Percentiles rank a stretch among this genome's conserved stretches.
These are phyloP conservation scores for Boloria euphrosyne DNA, from an alignment of 2,888 invertebrate species.

Conservation along the genomic window DNA sequence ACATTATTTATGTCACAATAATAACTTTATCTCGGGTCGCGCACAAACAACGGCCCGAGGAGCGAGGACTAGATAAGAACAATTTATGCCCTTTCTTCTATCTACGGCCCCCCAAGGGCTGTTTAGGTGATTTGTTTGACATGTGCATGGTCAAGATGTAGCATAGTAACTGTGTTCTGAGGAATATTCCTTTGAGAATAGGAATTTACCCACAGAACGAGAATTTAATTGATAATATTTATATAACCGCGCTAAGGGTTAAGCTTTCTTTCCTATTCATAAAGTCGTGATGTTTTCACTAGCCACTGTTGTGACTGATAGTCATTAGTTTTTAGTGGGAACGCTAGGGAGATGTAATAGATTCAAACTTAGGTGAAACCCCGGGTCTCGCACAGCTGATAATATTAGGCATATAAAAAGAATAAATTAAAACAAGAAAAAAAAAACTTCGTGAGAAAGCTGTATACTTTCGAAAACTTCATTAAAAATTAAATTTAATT, in stretches of 20 bases:
- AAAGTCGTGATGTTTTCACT: too few relatives aligned
- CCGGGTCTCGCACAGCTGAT: too few relatives aligned
- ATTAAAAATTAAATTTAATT: too few relatives aligned
- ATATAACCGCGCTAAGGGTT: background rate
- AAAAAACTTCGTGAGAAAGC: too few relatives aligned
- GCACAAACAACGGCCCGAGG: slow-evolving; percentile 62
- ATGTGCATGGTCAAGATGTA: background rate
- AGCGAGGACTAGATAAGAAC: slow-evolving; percentile 58
- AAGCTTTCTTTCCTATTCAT: too few relatives aligned
- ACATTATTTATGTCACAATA: slow-evolving; percentile 75
- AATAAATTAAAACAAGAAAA: too few relatives aligned
- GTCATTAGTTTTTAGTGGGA: too few relatives aligned
- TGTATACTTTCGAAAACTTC: too few relatives aligned
- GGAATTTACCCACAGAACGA: background rate
- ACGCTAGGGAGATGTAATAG: too few relatives aligned
- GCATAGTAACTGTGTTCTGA: slow-evolving; percentile 2
- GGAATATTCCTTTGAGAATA: slow-evolving; percentile 15
- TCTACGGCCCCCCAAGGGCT: slow-evolving; percentile 57
- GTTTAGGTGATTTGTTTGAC: slow-evolving; percentile 41
- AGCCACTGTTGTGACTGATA: too few relatives aligned
- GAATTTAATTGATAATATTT: background rate
- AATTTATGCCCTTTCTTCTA: slow-evolving; percentile 56
- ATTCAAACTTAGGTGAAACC: too few relatives aligned
- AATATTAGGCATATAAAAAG: too few relatives aligned
- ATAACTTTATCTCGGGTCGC: slow-evolving; percentile 76